Evolutionary conservation across 1,140 invertebrate species (phyloP).

Genomic region (Paraescarpia echinospica): DNA sequence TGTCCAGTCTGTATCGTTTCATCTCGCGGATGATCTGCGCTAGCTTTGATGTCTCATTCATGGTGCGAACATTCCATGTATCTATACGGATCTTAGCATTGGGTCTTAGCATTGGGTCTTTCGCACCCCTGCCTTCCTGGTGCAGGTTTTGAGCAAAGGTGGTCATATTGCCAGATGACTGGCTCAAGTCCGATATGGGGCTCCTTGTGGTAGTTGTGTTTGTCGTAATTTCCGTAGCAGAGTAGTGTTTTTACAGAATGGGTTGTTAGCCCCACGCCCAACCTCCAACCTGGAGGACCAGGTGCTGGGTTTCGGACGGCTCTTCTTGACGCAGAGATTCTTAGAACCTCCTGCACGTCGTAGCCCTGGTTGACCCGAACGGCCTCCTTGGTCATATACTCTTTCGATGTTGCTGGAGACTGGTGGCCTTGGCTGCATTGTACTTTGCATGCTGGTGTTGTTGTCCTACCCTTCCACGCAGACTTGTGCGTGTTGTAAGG

Average conservation of each 20-base stretch:
- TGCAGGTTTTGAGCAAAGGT: background rate
- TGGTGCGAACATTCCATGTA: constrained; percentile 5
- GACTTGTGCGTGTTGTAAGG: no score
- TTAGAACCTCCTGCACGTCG: no score
- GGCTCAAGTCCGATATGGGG: no score
- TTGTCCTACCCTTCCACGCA: no score
- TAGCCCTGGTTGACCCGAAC: no score
- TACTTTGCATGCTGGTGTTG: no score
- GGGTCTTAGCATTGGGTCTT: background rate
- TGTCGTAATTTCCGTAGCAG: background rate
- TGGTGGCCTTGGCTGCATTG: no score
- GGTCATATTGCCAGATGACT: constrained; percentile 9
- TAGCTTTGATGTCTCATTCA: constrained; percentile 5
- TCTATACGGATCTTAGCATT: background rate
- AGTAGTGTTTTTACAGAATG: background rate
- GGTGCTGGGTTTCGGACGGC: constrained; percentile 1
- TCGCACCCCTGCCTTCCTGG: constrained; percentile 4
- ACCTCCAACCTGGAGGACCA: constrained; percentile 7
- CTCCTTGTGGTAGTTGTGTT: constrained; percentile 1
- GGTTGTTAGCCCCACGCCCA: constrained; percentile 6
- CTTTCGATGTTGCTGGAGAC: no score
- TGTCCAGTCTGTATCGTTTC: constrained; percentile 13
- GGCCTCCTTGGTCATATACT: no score
- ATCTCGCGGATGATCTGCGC: background rate
- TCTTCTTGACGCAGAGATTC: no score